phyloP scores from a whole-genome alignment of 2,113 vertebrate genomes.

The Orthochromis malagaraziensis region DNA sequence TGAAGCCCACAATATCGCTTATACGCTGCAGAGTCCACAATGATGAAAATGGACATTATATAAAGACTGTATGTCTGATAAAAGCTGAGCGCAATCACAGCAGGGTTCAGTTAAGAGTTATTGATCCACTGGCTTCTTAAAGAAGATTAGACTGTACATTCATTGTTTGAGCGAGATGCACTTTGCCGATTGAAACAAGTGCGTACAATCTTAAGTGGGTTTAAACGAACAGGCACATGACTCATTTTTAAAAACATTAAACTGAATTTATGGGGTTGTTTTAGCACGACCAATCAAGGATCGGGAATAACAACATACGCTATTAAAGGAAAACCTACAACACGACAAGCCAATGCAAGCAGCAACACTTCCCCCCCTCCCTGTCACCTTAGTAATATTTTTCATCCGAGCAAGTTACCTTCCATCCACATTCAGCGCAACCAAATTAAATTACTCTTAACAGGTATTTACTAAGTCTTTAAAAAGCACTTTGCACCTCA shows the following conservation, averaged over 20 bases:
- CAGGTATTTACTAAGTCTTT: constrained; percentile 9
- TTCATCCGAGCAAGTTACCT: not conserved
- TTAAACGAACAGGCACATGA: not conserved
- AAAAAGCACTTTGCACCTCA: constrained; percentile 32
- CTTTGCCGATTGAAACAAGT: not conserved
- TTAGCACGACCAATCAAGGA: not conserved
- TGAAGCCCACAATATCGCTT: not conserved
- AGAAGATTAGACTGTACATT: not conserved
- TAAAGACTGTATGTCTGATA: not conserved
- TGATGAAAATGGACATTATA: not conserved
- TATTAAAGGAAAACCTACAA: not conserved
- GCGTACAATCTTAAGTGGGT: not conserved
- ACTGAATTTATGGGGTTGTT: not conserved
- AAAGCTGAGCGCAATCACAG: not conserved
- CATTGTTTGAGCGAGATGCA: not conserved
- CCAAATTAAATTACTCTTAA: not conserved
- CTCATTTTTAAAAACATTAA: not conserved
- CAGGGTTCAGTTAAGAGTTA: not conserved
- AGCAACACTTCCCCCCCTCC: not conserved
- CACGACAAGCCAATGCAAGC: not conserved
- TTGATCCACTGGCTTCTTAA: not conserved
- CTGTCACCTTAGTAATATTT: not conserved
- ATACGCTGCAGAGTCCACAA: fast-evolving
- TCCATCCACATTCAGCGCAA: not conserved
- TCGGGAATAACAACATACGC: not conserved